A percentile compares a stretch with the other conserved stretches of the same genome.
Evolutionary conservation across 2,888 invertebrate species (phyloP).

Genomic region (Leucoma salicis): DNA sequence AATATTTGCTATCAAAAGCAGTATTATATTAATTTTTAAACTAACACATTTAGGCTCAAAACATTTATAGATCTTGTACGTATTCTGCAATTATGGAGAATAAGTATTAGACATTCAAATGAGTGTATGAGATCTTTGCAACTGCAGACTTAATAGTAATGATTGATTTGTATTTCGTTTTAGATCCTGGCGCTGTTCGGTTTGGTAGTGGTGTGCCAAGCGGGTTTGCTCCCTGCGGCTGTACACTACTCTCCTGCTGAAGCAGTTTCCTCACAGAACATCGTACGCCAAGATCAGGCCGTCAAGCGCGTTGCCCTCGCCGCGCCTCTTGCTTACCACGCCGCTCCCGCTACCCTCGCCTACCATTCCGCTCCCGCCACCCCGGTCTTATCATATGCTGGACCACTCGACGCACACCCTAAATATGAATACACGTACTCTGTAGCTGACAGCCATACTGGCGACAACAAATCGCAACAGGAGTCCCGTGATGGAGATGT

Average conservation of each 20-base stretch:
- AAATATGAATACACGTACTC: constrained; percentile 73
- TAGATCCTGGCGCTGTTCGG: constrained; percentile 55
- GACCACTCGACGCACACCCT: constrained; percentile 37
- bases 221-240: constrained; percentile 48
- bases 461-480: background rate
- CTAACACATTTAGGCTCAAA: too few species aligned
- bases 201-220: constrained; percentile 49
- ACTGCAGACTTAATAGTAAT: background rate
- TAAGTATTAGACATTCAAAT: too few species aligned
- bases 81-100: too few species aligned
- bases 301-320: constrained; percentile 34
- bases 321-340: constrained; percentile 13
- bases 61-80: too few species aligned
- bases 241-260: constrained; percentile 48
- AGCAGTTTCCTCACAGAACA: constrained; percentile 56
- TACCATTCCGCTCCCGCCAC: constrained; percentile 32
- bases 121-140: too few species aligned
- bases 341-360: constrained; percentile 9
- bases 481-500: constrained; percentile 71
- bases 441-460: constrained; percentile 54
- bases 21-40: too few species aligned
- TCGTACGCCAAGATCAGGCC: constrained; percentile 54
- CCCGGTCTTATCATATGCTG: constrained; percentile 24
- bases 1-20: too few species aligned
- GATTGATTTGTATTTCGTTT: constrained; percentile 12